Evolutionary conservation across 2,888 invertebrate genomes (phyloP).

Genomic region (Himalopsyche japonica): DNA sequence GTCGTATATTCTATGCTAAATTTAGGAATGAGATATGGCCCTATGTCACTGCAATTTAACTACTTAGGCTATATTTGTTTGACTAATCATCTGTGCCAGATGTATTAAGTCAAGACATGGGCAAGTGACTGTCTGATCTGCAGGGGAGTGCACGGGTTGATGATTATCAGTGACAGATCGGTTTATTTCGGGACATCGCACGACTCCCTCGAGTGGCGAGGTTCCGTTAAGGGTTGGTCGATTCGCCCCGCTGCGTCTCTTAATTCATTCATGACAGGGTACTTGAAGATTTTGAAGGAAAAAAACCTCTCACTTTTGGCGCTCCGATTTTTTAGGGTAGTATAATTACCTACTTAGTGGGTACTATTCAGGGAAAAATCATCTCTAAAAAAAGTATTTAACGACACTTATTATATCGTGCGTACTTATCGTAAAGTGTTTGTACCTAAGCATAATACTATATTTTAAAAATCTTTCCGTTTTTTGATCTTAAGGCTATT

Average conservation of each 20-base stretch:
- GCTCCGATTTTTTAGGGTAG: too few relatives aligned
- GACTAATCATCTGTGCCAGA: not conserved
- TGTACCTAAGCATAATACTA: too few relatives aligned
- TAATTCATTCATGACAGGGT: not conserved
- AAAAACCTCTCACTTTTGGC: not conserved
- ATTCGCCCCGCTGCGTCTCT: not conserved
- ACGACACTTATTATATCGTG: too few relatives aligned
- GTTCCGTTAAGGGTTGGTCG: not conserved
- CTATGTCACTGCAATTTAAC: too few relatives aligned
- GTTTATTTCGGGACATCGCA: conserved; percentile 8
- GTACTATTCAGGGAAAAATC: too few relatives aligned
- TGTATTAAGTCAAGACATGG: not conserved
- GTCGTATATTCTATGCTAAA: too few relatives aligned
- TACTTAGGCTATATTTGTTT: not conserved
- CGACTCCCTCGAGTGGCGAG: not conserved
- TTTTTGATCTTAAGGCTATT: too few relatives aligned
- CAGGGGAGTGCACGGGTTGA: not conserved
- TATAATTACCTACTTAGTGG: too few relatives aligned
- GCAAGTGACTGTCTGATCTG: not conserved
- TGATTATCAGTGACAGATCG: conserved; percentile 5
- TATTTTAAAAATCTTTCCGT: too few relatives aligned
- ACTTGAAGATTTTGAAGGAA: not conserved
- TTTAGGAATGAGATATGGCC: too few relatives aligned
- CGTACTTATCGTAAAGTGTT: too few relatives aligned
- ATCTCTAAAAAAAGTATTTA: too few relatives aligned